A percentile compares a stretch with the other conserved stretches of the same genome.
phyloP scores from a whole-genome alignment of 1,140 invertebrate species.

The Drosophila murphyi region DNA sequence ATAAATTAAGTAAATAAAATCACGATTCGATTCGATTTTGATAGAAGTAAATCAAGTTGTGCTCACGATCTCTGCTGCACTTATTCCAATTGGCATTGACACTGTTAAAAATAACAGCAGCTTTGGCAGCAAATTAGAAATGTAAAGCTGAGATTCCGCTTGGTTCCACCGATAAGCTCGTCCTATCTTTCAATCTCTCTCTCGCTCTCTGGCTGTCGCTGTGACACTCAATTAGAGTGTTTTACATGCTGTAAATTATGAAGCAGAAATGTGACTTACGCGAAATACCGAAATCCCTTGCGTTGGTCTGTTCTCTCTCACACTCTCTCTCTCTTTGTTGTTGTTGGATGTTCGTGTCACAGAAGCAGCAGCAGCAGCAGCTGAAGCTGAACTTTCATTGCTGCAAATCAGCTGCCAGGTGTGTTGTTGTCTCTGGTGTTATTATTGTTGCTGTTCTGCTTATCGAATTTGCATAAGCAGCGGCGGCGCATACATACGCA shows the following conservation, averaged over 20 bases:
- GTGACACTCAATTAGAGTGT: neutral
- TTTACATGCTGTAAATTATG: slow-evolving; percentile 10
- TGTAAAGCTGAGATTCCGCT: slow-evolving; percentile 21
- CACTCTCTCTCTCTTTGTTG: neutral
- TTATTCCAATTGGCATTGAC: slow-evolving; percentile 16
- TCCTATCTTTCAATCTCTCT: neutral
- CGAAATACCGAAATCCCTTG: slow-evolving; percentile 35
- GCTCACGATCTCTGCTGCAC: neutral
- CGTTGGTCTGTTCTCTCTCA: slow-evolving; percentile 17
- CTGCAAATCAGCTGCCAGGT: slow-evolving; percentile 73
- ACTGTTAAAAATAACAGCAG: slow-evolving; percentile 14
- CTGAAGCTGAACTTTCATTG: slow-evolving; percentile 42
- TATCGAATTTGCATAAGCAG: slow-evolving; percentile 66
- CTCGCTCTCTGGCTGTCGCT: neutral
- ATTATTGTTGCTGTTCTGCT: slow-evolving; percentile 24
- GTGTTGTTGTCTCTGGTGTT: slow-evolving; percentile 26
- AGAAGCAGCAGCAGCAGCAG: slow-evolving; percentile 7
- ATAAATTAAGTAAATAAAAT: neutral
- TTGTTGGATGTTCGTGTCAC: slow-evolving; percentile 45
- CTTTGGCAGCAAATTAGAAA: slow-evolving; percentile 8
- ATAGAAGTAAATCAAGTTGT: neutral
- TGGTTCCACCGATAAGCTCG: slow-evolving; percentile 4
- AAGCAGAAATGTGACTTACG: slow-evolving; percentile 30
- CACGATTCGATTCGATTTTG: neutral
- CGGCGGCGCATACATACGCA: slow-evolving; percentile 15